Base-by-base conservation (phyloP, 2,888 invertebrate genomes). In the Halictus quadricinctus region DNA sequence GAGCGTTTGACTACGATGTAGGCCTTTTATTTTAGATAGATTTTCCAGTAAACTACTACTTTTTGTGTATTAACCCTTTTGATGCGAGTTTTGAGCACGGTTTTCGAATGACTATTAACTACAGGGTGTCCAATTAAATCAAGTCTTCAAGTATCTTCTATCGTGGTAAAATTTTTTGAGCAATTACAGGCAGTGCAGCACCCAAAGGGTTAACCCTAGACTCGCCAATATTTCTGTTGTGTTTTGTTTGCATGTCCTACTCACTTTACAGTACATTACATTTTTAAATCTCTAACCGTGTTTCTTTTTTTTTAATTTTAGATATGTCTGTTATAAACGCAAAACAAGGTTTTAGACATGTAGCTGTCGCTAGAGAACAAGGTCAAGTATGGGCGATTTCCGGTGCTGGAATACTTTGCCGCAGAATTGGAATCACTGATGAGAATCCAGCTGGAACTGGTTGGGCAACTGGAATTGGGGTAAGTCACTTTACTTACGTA, bases 311-410 rank as follows among this genome's bases (percentile, higher is more conserved):
- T n/a, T 12, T 1, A n/a, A 64, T 74, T 79, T 7, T 81, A 94
- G 94, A 94, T 89, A 89, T 92, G 81, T 93, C 94, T 8, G 94
- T 94, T 8, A 36, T 88, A 46, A 94, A 93, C 69, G 93, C 94
- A 13, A 94, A 94, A 81, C 94, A 94, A 91, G 96, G 96, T 36
- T 97, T 97, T 92, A 97, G 97, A 90, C 96, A 97, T 80, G 95
- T 98, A 2, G 97, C 97, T 13, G 96, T 97, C 58, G 96, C 96
- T 72, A 93, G 93, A 18, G 95, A 96, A 75, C 93, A 92, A 66
- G 95, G 95, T 25, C 97, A 97, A 93, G 97, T 98, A 70, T 98
- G 98, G 98, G 97, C 97, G 0, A 95, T 97, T 72, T 96, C 97
- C 18, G 95, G 96, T 74, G 96, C 96, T 87, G 97, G 97, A 21